Evolutionary conservation across 2,797 vertebrate species (phyloP).

Genomic region (Xiphorhynchus erythropygius): DNA sequence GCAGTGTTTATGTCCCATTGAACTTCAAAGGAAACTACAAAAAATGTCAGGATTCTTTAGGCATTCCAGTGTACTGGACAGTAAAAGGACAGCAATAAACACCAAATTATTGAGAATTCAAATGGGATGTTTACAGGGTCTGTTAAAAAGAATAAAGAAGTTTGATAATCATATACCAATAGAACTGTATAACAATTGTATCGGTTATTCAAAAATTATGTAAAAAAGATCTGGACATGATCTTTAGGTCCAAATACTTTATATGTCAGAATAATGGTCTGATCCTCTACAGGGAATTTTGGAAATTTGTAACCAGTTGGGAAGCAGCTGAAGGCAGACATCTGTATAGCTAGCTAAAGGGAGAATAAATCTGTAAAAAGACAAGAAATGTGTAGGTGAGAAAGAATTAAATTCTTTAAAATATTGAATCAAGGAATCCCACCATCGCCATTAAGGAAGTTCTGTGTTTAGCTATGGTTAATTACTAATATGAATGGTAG

Average conservation of each 20-base stretch:
- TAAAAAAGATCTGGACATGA: background rate
- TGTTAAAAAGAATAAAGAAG: background rate
- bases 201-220: background rate
- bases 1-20: background rate
- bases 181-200: background rate
- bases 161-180: fast-evolving
- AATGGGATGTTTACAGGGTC: background rate
- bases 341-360: background rate
- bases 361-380: background rate
- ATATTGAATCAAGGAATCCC: background rate
- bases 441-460: background rate
- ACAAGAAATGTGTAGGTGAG: background rate
- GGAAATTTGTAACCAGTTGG: background rate
- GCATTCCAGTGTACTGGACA: background rate
- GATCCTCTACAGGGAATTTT: background rate
- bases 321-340: background rate
- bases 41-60: background rate
- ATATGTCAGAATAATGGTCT: background rate
- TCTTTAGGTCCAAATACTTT: background rate
- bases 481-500: background rate
- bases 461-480: background rate
- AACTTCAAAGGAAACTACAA: background rate
- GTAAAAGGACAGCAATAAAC: background rate
- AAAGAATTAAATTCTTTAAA: background rate
- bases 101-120: background rate